phyloP scores from a whole-genome alignment of 2,888 invertebrate species.

The Lobophora halterata region DNA sequence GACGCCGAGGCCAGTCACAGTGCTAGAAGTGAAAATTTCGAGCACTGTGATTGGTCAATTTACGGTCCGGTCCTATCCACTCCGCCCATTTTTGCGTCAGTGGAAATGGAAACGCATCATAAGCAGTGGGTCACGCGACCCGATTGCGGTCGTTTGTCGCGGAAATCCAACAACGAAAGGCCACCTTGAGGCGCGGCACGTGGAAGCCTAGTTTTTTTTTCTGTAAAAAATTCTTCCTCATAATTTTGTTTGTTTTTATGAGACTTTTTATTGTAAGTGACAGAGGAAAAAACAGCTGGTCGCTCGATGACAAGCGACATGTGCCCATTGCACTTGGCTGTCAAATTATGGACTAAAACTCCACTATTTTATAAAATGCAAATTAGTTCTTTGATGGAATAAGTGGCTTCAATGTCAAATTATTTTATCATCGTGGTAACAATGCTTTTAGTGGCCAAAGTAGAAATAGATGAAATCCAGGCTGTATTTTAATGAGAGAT shows the following conservation, averaged over 20 bases:
- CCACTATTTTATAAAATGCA: slow-evolving; percentile 1
- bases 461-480: slow-evolving; percentile 16
- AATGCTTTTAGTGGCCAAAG: not conserved
- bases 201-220: slow-evolving; percentile 34
- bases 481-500: slow-evolving; percentile 18
- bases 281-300: slow-evolving; percentile 14
- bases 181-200: slow-evolving; percentile 8
- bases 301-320: slow-evolving; percentile 9
- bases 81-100: too few species aligned
- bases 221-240: slow-evolving; percentile 9
- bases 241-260: slow-evolving; percentile 26
- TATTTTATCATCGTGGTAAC: not conserved
- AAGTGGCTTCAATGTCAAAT: not conserved
- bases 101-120: too few species aligned
- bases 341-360: not conserved
- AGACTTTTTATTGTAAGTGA: too few species aligned
- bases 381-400: not conserved
- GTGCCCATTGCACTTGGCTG: slow-evolving; percentile 6
- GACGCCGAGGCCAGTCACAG: too few species aligned
- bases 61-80: too few species aligned
- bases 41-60: too few species aligned
- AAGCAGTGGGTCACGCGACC: too few species aligned
- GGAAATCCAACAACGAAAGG: too few species aligned
- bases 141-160: too few species aligned
- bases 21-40: too few species aligned